Conservation (phyloP, 1,140 invertebrate genomes). For the Diachasma alloeum region DNA sequence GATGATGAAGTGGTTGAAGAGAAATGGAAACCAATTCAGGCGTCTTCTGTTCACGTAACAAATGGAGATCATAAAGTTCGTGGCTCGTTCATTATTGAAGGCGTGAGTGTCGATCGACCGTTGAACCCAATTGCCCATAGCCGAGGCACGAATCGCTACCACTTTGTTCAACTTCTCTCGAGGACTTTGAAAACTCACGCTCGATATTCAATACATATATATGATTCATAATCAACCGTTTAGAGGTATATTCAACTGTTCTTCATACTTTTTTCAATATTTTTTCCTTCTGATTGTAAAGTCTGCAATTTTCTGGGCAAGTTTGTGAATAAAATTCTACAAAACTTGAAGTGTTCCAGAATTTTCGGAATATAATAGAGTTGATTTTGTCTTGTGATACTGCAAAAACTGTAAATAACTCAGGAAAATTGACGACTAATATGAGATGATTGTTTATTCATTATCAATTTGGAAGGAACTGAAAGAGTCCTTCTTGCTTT, state of each 20-base stretch:
- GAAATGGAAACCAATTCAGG: not conserved
- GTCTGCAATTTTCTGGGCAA: too few species aligned
- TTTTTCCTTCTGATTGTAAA: too few species aligned
- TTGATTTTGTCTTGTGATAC: too few species aligned
- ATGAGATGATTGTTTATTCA: too few species aligned
- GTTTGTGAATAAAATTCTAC: too few species aligned
- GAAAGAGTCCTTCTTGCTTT: too few species aligned
- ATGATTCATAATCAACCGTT: not conserved
- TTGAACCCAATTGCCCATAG: conserved; percentile 32
- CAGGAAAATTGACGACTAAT: too few species aligned
- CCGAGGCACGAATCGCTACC: conserved; percentile 12
- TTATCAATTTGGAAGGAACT: too few species aligned
- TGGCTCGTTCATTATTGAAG: conserved; percentile 26
- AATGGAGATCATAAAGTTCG: conserved; percentile 23
- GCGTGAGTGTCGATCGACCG: conserved; percentile 31
- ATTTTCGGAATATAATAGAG: too few species aligned
- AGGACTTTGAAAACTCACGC: not conserved
- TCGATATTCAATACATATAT: not conserved
- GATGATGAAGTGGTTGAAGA: not conserved
- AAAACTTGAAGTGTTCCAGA: too few species aligned
- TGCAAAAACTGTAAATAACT: too few species aligned
- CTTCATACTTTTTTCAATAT: not conserved
- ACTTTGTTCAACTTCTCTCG: not conserved
- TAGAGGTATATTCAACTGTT: not conserved
- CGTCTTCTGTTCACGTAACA: not conserved